A percentile compares a stretch with the other conserved stretches of the same genome.
Conservation (phyloP, 1,140 invertebrate species). For the Archivesica marissinica region DNA sequence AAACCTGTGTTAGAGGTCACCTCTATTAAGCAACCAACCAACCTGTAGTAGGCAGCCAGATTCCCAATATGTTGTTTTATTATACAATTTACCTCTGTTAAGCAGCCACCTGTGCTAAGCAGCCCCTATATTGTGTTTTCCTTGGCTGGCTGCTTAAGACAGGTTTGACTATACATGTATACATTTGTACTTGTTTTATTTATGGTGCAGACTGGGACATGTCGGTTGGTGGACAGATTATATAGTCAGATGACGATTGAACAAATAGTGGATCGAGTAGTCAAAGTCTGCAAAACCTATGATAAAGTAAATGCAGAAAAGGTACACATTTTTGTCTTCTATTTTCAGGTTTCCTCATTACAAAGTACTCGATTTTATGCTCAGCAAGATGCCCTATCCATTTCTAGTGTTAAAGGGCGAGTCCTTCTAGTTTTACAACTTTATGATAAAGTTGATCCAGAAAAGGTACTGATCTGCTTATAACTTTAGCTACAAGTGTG, state of each 20-base stretch:
- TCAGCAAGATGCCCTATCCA: constrained; percentile 87
- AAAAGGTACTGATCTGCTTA: constrained; percentile 86
- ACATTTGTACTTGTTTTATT: constrained; percentile 21
- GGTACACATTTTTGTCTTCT: constrained; percentile 63
- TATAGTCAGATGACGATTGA: constrained; percentile 49
- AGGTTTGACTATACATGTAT: too few relatives aligned
- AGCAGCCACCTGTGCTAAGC: too few relatives aligned
- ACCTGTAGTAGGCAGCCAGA: too few relatives aligned
- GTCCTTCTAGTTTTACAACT: constrained; percentile 96
- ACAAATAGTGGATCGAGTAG: constrained; percentile 64
- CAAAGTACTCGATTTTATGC: constrained; percentile 56
- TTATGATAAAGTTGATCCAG: constrained; percentile 97
- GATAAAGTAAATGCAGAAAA: constrained; percentile 76
- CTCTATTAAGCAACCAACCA: too few relatives aligned
- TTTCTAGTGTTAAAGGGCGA: constrained; percentile 93
- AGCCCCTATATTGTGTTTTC: too few relatives aligned
- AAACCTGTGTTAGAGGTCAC: too few relatives aligned
- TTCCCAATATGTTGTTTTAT: too few relatives aligned
- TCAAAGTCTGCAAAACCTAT: constrained; percentile 68
- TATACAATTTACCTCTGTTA: too few relatives aligned
- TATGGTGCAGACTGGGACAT: constrained; percentile 44
- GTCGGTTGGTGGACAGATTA: constrained; percentile 12
- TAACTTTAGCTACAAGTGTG: background rate
- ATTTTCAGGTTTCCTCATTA: constrained; percentile 56
- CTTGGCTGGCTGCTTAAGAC: too few relatives aligned